A percentile compares a stretch with the other conserved stretches of the same genome.
phyloP scores from a whole-genome alignment of 2,113 vertebrate genomes.

The Nerophis lumbriciformis region DNA sequence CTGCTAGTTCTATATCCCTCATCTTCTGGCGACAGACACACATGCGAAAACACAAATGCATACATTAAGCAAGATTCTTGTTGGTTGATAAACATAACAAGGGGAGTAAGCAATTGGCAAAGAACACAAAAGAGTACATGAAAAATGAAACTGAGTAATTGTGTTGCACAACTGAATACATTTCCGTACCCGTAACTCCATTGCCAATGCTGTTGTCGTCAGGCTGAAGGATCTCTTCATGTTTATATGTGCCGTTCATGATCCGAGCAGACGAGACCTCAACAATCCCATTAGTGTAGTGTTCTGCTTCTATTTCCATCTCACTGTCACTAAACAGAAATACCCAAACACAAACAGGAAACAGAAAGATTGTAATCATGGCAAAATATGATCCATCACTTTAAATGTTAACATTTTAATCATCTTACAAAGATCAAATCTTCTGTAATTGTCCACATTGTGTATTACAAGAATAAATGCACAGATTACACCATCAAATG shows the following conservation, averaged over 20 bases:
- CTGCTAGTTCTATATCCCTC: conserved; percentile 80
- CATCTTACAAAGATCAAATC: no score
- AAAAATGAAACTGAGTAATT: background rate
- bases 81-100: background rate
- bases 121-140: background rate
- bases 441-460: no score
- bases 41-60: background rate
- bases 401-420: no score
- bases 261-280: conserved; percentile 86
- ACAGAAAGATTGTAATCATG: background rate
- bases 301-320: conserved; percentile 96
- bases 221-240: conserved; percentile 89
- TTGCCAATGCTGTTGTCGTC: conserved; percentile 93
- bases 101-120: background rate
- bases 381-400: no score
- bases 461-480: no score
- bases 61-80: background rate
- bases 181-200: conserved; percentile 61
- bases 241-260: conserved; percentile 96
- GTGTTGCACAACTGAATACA: background rate
- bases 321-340: conserved; percentile 82
- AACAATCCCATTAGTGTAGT: conserved; percentile 89
- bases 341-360: conserved; percentile 9
- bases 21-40: conserved; percentile 63
- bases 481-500: no score